A percentile compares a stretch with the other conserved stretches of the same genome.
These are phyloP conservation scores for Poeciliopsis prolifica DNA, from an alignment of 2,113 vertebrate genomes.

Conservation along the genomic window DNA sequence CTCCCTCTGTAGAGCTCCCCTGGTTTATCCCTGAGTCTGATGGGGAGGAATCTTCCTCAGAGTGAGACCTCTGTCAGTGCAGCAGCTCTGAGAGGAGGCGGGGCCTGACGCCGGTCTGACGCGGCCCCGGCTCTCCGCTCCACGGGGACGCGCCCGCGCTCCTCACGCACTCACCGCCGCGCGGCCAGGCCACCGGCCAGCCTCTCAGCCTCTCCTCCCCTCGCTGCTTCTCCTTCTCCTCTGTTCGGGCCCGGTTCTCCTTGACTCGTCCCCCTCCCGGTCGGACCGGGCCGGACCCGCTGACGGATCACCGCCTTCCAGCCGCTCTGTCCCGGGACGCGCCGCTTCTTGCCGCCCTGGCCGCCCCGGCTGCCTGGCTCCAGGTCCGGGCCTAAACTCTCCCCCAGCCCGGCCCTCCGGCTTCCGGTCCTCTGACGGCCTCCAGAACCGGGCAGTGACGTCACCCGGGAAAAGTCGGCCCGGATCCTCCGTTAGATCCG, in stretches of 20 bases:
- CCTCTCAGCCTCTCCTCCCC: slow-evolving; percentile 33
- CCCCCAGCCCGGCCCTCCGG: not conserved
- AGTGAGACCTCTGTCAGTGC: slow-evolving; percentile 7
- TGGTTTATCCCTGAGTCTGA: no score
- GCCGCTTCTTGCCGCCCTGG: slow-evolving; percentile 31
- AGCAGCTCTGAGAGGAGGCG: no score
- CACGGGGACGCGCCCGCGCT: slow-evolving; percentile 55
- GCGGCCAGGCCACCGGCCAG: slow-evolving; percentile 71
- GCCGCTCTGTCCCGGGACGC: slow-evolving; percentile 11
- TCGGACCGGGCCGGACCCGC: not conserved
- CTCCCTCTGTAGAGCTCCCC: no score
- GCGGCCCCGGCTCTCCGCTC: not conserved
- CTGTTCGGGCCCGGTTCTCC: slow-evolving; percentile 4
- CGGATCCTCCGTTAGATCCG: slow-evolving; percentile 11
- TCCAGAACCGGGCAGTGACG: slow-evolving; percentile 36
- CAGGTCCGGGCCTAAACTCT: no score
- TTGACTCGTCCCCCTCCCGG: not conserved
- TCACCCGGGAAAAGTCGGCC: slow-evolving; percentile 5
- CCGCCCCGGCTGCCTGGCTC: not conserved
- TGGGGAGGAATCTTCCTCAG: not conserved
- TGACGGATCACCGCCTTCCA: slow-evolving; percentile 31
- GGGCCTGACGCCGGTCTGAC: not conserved
- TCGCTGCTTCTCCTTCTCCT: slow-evolving; percentile 11
- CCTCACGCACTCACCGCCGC: slow-evolving; percentile 56
- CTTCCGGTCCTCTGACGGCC: not conserved